These are phyloP conservation scores for Paratrypauchen microcephalus DNA, from an alignment of 2,797 vertebrate species.

Conservation along the genomic window DNA sequence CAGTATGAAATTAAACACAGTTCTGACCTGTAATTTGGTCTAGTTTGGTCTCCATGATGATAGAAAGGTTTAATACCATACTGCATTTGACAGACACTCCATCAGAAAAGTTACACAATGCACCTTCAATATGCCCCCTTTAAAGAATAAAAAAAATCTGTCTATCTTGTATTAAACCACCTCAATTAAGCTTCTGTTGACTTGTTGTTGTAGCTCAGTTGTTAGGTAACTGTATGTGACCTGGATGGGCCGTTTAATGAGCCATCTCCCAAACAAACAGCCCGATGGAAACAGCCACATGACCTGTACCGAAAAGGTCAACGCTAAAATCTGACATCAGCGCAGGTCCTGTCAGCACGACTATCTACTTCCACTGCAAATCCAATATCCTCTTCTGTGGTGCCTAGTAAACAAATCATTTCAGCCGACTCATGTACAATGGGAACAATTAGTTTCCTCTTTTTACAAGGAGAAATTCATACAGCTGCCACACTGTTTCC, in stretches of 20 bases:
- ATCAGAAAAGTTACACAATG: too few species aligned
- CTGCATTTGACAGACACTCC: too few species aligned
- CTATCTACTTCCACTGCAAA: conserved; percentile 31
- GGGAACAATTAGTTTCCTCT: conserved; percentile 58
- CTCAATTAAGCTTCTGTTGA: background rate
- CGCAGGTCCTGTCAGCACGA: conserved; percentile 6
- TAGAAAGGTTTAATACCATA: too few species aligned
- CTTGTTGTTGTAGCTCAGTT: too few species aligned
- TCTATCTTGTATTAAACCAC: background rate
- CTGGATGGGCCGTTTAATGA: background rate
- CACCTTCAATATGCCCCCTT: too few species aligned
- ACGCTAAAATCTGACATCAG: background rate
- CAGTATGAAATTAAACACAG: too few species aligned
- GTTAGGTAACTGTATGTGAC: too few species aligned
- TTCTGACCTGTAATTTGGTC: too few species aligned
- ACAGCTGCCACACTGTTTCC: conserved; percentile 6
- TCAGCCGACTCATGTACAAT: conserved; percentile 33
- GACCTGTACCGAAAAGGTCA: conserved; percentile 5
- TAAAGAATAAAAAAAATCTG: too few species aligned
- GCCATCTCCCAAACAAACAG: background rate
- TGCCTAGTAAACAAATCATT: conserved; percentile 60
- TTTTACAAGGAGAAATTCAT: conserved; percentile 23
- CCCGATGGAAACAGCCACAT: background rate
- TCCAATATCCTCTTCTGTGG: conserved; percentile 60
- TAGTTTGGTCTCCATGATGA: too few species aligned